A percentile compares a stretch with the other conserved stretches of the same genome.
These are phyloP conservation scores for Nasonia vitripennis DNA, from an alignment of 1,140 invertebrate genomes.

Conservation along the genomic window DNA sequence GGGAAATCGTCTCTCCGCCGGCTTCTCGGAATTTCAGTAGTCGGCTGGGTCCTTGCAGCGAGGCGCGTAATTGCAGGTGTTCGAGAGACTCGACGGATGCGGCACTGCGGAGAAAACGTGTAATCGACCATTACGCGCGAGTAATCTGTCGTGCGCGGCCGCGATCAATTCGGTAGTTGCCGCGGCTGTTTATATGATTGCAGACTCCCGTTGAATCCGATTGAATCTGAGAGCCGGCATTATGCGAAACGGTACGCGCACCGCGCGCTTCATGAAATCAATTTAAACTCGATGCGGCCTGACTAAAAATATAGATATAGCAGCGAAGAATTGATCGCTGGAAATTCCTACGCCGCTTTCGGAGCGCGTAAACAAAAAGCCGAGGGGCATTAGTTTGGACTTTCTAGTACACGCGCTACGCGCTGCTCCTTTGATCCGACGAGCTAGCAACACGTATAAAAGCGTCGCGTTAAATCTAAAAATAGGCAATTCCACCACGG, in stretches of 20 bases:
- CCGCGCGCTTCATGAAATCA: not conserved
- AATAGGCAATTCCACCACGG: not conserved
- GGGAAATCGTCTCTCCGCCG: not conserved
- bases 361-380: too few relatives aligned
- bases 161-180: not conserved
- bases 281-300: not conserved
- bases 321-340: too few relatives aligned
- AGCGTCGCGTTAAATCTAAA: not conserved
- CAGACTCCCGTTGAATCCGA: not conserved
- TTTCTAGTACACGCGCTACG: too few relatives aligned
- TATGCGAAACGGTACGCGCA: not conserved
- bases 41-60: not conserved
- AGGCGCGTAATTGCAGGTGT: not conserved
- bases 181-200: not conserved
- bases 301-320: too few relatives aligned
- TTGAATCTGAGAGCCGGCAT: not conserved
- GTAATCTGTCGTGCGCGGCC: not conserved
- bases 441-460: not conserved
- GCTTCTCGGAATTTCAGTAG: not conserved
- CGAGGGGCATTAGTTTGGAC: too few relatives aligned
- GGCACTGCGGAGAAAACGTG: slow-evolving; percentile 1
- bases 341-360: too few relatives aligned
- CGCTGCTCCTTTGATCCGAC: not conserved
- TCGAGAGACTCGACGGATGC: not conserved
- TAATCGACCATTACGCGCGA: slow-evolving; percentile 1